These are phyloP conservation scores for Lepisosteus osseus DNA, from an alignment of 2,113 vertebrate species.

Conservation along the genomic window DNA sequence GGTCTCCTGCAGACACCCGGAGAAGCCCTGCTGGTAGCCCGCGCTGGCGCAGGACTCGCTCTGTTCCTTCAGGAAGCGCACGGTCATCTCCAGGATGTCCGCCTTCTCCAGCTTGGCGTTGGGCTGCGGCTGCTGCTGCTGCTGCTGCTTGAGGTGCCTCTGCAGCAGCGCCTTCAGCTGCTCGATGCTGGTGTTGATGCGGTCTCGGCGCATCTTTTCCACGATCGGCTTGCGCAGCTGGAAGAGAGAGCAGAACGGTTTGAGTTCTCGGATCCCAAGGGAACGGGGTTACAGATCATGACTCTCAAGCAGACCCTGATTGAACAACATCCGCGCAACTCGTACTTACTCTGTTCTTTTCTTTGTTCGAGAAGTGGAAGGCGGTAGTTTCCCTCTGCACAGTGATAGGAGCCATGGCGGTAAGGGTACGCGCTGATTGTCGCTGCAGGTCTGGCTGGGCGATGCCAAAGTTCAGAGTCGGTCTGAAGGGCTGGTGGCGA, in stretches of 20 bases:
- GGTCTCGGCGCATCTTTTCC: conserved; percentile 83
- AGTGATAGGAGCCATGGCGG: too few species aligned
- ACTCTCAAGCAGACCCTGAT: background rate
- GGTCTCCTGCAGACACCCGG: conserved; percentile 72
- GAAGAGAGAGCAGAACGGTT: background rate
- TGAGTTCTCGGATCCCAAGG: conserved; percentile 18
- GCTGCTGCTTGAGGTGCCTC: conserved; percentile 69
- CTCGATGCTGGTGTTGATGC: conserved; percentile 75
- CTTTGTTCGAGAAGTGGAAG: conserved; percentile 32
- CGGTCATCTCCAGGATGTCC: conserved; percentile 80
- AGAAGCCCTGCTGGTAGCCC: conserved; percentile 66
- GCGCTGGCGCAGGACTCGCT: conserved; percentile 32
- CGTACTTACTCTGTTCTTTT: conserved; percentile 54
- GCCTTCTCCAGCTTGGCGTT: conserved; percentile 84
- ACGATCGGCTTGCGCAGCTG: conserved; percentile 81
- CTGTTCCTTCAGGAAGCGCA: conserved; percentile 76
- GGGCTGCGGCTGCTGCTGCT: conserved; percentile 76
- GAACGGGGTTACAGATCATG: background rate
- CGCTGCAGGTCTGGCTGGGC: too few species aligned
- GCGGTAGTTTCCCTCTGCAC: too few species aligned
- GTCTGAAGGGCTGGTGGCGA: too few species aligned
- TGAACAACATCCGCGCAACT: background rate
- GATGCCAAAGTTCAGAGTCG: too few species aligned
- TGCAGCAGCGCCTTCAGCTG: conserved; percentile 75
- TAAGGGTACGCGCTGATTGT: too few species aligned